A percentile compares a stretch with the other conserved stretches of the same genome.
Evolutionary conservation across 2,113 vertebrate genomes (phyloP).

Genomic region (Stigmatopora argus): DNA sequence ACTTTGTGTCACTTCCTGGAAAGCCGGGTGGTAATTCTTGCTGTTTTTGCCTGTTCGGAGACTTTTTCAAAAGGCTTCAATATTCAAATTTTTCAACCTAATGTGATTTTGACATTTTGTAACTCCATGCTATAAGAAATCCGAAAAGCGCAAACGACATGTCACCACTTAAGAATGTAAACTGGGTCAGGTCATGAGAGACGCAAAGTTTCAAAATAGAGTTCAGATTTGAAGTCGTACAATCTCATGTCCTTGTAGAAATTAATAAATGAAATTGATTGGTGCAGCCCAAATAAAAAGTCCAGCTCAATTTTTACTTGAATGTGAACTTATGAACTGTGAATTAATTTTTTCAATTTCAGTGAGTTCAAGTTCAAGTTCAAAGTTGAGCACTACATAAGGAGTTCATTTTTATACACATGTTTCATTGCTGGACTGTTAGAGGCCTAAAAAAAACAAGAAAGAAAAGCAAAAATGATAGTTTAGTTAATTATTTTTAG

Average conservation of each 20-base stretch:
- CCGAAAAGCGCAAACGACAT: conserved; percentile 3
- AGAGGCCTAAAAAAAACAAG: no score
- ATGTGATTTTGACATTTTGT: conserved; percentile 12
- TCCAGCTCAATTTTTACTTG: neutral
- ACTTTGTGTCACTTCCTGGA: conserved; percentile 45
- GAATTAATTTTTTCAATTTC: no score
- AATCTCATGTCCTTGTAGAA: neutral
- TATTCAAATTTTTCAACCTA: conserved; percentile 5
- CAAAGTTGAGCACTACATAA: no score
- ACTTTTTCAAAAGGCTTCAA: neutral
- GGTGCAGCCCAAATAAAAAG: neutral
- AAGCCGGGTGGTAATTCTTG: conserved; percentile 14
- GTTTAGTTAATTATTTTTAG: no score
- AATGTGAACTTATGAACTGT: no score
- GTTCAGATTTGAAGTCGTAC: neutral
- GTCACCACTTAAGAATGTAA: conserved; percentile 19
- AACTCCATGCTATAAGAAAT: conserved; percentile 11
- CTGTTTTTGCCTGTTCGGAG: conserved; percentile 8
- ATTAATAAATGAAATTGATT: neutral
- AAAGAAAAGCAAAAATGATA: no score
- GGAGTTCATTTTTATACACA: no score
- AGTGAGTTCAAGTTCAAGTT: no score
- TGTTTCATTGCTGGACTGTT: no score
- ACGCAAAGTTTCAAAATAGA: conserved; percentile 1
- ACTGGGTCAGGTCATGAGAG: conserved; percentile 4